Conservation (phyloP, 1,140 invertebrate genomes). For the Drosophila pachea region DNA sequence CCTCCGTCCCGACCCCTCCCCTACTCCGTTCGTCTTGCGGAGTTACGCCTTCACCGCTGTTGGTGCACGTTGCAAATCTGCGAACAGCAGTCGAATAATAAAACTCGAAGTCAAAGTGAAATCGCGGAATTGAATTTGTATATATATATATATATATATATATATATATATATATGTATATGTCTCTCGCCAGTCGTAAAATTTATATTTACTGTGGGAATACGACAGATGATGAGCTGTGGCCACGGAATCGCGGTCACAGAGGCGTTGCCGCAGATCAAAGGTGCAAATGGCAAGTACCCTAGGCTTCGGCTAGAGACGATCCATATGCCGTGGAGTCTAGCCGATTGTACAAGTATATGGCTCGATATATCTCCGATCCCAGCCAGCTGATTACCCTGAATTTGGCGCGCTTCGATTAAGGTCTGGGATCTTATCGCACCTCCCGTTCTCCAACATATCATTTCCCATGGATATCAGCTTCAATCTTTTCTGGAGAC, state of each 20-base stretch:
- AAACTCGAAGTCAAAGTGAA: slow-evolving; percentile 51
- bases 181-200: slow-evolving; percentile 31
- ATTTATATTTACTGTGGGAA: slow-evolving; percentile 65
- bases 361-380: too few species aligned
- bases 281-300: slow-evolving; percentile 5
- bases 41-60: slow-evolving; percentile 1
- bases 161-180: slow-evolving; percentile 15
- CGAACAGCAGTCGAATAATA: slow-evolving; percentile 43
- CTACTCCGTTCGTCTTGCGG: too few species aligned
- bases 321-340: too few species aligned
- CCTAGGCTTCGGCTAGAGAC: background rate
- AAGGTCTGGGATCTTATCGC: too few species aligned
- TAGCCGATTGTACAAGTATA: too few species aligned
- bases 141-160: background rate
- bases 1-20: background rate
- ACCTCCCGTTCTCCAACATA: background rate
- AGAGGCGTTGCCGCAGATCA: slow-evolving; percentile 8
- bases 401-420: too few species aligned
- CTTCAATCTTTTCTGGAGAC: slow-evolving; percentile 17
- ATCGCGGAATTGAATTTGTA: slow-evolving; percentile 56
- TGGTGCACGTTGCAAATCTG: slow-evolving; percentile 30
- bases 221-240: slow-evolving; percentile 21
- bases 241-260: slow-evolving; percentile 62
- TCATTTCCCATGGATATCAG: background rate
- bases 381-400: too few species aligned